These are phyloP conservation scores for Agonopterix subpropinquella DNA, from an alignment of 2,888 invertebrate genomes.

Conservation along the genomic window DNA sequence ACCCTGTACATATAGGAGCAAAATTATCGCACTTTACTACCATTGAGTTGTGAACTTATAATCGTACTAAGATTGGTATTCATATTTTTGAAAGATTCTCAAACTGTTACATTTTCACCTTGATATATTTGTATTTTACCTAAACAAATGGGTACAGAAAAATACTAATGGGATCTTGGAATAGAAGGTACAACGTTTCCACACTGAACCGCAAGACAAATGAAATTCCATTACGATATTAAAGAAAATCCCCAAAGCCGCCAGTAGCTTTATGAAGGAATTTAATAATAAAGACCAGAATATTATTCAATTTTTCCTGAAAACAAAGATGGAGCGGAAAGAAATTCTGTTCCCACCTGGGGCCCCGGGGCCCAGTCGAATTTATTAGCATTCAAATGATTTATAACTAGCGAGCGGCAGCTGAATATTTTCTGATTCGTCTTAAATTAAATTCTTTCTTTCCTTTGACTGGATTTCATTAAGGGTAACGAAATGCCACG, in stretches of 20 bases:
- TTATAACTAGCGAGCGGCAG: constrained; percentile 73
- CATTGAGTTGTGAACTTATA: too few relatives aligned
- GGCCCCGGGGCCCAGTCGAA: constrained; percentile 61
- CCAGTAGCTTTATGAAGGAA: constrained; percentile 64
- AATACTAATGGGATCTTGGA: too few relatives aligned
- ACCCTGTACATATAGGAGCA: too few relatives aligned
- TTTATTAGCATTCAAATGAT: constrained; percentile 76
- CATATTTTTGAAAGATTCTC: too few relatives aligned
- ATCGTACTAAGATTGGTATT: not conserved
- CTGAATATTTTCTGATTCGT: constrained; percentile 74
- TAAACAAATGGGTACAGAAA: too few relatives aligned
- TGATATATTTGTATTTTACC: constrained; percentile 15
- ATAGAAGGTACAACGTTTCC: constrained; percentile 1
- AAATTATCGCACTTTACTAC: too few relatives aligned
- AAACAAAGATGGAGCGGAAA: constrained; percentile 67
- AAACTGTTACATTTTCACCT: constrained; percentile 4
- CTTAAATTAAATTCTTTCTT: constrained; percentile 75
- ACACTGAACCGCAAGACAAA: constrained; percentile 49
- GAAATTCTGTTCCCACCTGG: constrained; percentile 68
- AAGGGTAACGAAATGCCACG: constrained; percentile 64
- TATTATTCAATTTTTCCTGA: constrained; percentile 66
- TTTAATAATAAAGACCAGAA: constrained; percentile 68
- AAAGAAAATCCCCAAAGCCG: constrained; percentile 63
- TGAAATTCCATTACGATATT: constrained; percentile 67
- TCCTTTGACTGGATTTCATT: constrained; percentile 73